Conservation (phyloP, 2,888 invertebrate genomes). For the Leptinotarsa rubiginosa region DNA sequence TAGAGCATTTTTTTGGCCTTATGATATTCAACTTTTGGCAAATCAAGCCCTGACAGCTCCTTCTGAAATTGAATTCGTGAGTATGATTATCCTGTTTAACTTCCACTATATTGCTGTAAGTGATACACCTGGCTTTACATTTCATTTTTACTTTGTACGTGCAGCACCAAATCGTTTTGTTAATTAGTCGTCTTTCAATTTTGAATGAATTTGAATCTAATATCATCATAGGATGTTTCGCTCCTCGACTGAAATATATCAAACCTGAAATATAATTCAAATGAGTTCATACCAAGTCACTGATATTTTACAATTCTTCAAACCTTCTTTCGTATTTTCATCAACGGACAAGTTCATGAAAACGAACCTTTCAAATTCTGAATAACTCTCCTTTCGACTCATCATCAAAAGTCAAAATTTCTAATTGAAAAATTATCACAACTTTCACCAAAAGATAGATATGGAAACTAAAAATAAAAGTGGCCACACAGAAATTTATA, state of each 20-base stretch:
- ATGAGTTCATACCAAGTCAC: background rate
- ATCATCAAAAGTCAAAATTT: too few relatives aligned
- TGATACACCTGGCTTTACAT: constrained; percentile 47
- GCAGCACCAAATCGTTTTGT: constrained; percentile 49
- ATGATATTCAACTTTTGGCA: constrained; percentile 14
- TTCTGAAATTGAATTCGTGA: constrained; percentile 24
- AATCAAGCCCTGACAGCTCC: background rate
- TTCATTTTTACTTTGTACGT: constrained; percentile 40
- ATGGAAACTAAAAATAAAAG: too few relatives aligned
- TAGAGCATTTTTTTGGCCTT: background rate
- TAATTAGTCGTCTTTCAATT: constrained; percentile 29
- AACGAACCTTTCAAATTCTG: too few relatives aligned
- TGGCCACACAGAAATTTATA: too few relatives aligned
- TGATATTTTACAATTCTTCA: background rate
- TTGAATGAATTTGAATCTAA: constrained; percentile 35
- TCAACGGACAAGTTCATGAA: background rate
- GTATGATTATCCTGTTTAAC: constrained; percentile 40
- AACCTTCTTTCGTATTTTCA: too few relatives aligned
- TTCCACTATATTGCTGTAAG: constrained; percentile 43
- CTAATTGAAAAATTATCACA: too few relatives aligned
- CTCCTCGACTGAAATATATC: constrained; percentile 47
- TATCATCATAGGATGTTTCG: constrained; percentile 49
- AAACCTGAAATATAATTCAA: constrained; percentile 40
- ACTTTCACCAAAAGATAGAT: too few relatives aligned
- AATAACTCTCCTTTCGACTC: too few relatives aligned